Conservation (phyloP, 2,888 invertebrate genomes). For the Lapara coniferarum region DNA sequence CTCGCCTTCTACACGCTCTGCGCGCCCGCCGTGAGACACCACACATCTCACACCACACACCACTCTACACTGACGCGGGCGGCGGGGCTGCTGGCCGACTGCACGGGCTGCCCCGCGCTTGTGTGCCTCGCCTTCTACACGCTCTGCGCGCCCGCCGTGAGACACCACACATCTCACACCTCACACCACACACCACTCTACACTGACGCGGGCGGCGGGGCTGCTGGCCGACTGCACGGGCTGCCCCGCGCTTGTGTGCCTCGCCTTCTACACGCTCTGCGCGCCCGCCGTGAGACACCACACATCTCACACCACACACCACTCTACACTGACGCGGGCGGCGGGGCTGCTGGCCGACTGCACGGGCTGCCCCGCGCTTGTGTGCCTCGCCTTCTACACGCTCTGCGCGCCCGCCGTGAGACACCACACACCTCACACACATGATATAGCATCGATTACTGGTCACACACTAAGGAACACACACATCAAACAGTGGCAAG, state of each 20-base stretch:
- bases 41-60: not conserved
- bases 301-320: not conserved
- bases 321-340: slow-evolving; percentile 86
- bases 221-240: slow-evolving; percentile 91
- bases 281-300: slow-evolving; percentile 89
- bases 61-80: slow-evolving; percentile 86
- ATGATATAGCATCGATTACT: no score
- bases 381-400: slow-evolving; percentile 91
- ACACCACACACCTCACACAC: slow-evolving; percentile 69
- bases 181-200: slow-evolving; percentile 3
- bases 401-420: slow-evolving; percentile 92
- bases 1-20: slow-evolving; percentile 90
- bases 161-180: slow-evolving; percentile 31
- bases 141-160: slow-evolving; percentile 92
- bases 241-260: slow-evolving; percentile 94
- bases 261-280: slow-evolving; percentile 89
- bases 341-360: slow-evolving; percentile 95
- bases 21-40: slow-evolving; percentile 89
- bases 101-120: slow-evolving; percentile 92
- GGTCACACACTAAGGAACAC: no score
- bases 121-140: slow-evolving; percentile 93
- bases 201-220: slow-evolving; percentile 91
- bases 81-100: slow-evolving; percentile 94
- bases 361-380: slow-evolving; percentile 92
- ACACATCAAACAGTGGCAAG: no score